Evolutionary conservation across 2,797 vertebrate species (phyloP).

Genomic region (Megalops cyprinoides): DNA sequence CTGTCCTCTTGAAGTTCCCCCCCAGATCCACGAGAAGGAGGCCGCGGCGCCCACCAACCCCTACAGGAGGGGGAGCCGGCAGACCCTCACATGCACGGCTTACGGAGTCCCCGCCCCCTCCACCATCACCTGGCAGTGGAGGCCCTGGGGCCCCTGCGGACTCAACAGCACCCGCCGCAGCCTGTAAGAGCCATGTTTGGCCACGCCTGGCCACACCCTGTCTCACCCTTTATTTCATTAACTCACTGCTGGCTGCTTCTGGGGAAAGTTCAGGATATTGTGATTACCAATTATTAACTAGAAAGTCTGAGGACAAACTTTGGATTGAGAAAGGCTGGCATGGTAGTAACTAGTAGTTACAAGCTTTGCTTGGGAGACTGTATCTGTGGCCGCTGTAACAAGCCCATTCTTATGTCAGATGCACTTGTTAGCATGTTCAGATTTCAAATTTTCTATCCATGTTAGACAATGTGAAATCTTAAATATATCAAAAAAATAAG

Average conservation of each 20-base stretch:
- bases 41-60: conserved; percentile 85
- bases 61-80: conserved; percentile 87
- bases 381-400: too few relatives aligned
- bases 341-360: too few relatives aligned
- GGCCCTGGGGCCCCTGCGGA: conserved; percentile 91
- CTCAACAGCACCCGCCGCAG: conserved; percentile 77
- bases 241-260: not conserved
- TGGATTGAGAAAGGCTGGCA: too few relatives aligned
- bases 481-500: too few relatives aligned
- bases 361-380: too few relatives aligned
- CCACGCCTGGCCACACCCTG: not conserved
- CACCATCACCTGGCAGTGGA: conserved; percentile 90
- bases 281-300: too few relatives aligned
- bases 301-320: too few relatives aligned
- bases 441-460: too few relatives aligned
- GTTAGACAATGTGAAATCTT: too few relatives aligned
- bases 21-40: conserved; percentile 94
- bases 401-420: too few relatives aligned
- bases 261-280: not conserved
- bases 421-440: too few relatives aligned
- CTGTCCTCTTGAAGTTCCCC: conserved; percentile 77
- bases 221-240: not conserved
- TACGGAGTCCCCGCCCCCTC: conserved; percentile 83
- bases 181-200: conserved; percentile 72
- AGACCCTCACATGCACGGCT: conserved; percentile 91